Base-by-base conservation (phyloP, 2,888 invertebrate species). In the Hipparchia semele region DNA sequence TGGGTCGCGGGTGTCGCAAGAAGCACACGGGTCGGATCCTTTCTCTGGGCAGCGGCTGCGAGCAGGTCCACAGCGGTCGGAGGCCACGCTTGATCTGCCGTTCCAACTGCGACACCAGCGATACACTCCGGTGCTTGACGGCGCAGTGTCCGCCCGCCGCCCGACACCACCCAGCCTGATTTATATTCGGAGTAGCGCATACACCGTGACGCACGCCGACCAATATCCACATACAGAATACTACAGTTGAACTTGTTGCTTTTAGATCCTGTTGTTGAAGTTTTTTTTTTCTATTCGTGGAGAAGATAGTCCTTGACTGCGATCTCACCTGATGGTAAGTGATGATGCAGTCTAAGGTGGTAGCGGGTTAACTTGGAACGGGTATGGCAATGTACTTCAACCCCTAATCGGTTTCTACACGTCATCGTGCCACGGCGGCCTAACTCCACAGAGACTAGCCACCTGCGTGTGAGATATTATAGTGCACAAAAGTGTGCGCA, bases 1-100 rank as follows among this genome's bases (percentile, higher is more conserved):
- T 79, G 78, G 73, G 80, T 72, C 64, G 74, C 73, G 80, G 78
- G 80, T 84, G 81, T 86, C 81, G 86, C 79, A 86, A 85, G 84
- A 84, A 82, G 82, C 80, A 84, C 85, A 86, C 83, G 81, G 78
- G 78, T 84, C 81, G 82, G 82, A 81, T 89, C 87, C 87, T 90
- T 89, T 90, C 89, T 90, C 88, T 85, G 81, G 82, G 83, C 79
- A 80, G 84, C 84, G 84, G 83, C 81, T 84, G 79, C 80, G 85
- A 85, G 86, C 86, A 90, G 91, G 92, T 92, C 89, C 86, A 85
- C 86, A 83, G 83, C 86, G 86, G 81, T 83, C 90, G 88, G 90
- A 84, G 89, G 89, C 89, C 89, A 88, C 90, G 87, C 84, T 87
- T 87, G 88, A 85, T 91, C 88, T 92, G 92, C 78, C 81, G 84